Evolutionary conservation across 1,140 invertebrate species (phyloP).

Genomic region (Brachystomella parvula): DNA sequence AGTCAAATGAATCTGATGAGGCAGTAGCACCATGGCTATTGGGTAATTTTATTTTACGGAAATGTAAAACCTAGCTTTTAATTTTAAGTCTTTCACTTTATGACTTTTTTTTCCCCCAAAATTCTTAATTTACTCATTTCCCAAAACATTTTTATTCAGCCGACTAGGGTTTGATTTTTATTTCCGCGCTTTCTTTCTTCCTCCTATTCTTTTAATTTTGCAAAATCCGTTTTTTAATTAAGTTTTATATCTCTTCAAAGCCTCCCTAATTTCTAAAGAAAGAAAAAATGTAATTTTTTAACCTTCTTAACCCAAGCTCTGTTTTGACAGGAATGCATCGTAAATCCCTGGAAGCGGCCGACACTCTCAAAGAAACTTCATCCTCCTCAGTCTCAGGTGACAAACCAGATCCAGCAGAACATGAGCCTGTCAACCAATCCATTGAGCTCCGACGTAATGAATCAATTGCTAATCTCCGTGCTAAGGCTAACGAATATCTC

Average conservation of each 20-base stretch:
- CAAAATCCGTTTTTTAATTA: neutral
- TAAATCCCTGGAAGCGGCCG: neutral
- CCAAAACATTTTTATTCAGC: too few relatives aligned
- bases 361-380: constrained; percentile 7
- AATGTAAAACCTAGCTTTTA: neutral
- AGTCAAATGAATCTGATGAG: constrained; percentile 3
- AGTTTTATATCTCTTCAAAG: neutral
- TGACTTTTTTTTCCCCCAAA: neutral
- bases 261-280: neutral
- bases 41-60: neutral
- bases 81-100: neutral
- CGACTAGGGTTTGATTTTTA: neutral
- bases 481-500: constrained; percentile 5
- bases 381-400: neutral
- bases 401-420: neutral
- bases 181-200: neutral
- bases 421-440: neutral
- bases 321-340: neutral
- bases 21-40: neutral
- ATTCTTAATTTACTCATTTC: neutral
- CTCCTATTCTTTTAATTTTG: neutral
- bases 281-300: neutral
- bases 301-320: neutral
- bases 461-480: constrained; percentile 8
- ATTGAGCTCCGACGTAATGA: constrained; percentile 1